These are phyloP conservation scores for Drosophila recens DNA, from an alignment of 2,888 invertebrate genomes.

Conservation along the genomic window DNA sequence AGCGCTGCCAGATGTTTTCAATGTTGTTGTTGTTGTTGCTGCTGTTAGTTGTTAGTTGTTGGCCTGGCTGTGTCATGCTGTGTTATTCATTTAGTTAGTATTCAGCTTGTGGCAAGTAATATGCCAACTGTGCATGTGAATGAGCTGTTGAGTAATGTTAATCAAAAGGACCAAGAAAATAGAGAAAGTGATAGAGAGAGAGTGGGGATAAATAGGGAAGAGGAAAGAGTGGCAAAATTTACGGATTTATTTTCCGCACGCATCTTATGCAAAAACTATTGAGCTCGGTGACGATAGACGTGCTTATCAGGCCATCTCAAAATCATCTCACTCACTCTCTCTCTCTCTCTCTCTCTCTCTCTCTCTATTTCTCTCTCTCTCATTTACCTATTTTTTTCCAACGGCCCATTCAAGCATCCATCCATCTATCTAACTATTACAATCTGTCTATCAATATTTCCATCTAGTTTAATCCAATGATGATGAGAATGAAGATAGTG, in stretches of 20 bases:
- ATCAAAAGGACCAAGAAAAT: conserved; percentile 24
- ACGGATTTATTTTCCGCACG: neutral
- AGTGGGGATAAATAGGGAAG: neutral
- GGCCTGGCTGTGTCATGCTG: conserved; percentile 31
- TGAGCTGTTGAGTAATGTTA: conserved; percentile 36
- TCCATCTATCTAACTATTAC: conserved; percentile 45
- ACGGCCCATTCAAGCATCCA: conserved; percentile 4
- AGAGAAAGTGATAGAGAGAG: neutral
- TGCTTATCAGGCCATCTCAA: conserved; percentile 50
- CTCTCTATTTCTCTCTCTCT: neutral
- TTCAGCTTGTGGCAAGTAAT: conserved; percentile 61
- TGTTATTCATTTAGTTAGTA: conserved; percentile 55
- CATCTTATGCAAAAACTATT: conserved; percentile 16
- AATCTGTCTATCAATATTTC: conserved; percentile 70
- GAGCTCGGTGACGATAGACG: conserved; percentile 28
- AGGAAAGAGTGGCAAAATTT: neutral
- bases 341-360: neutral
- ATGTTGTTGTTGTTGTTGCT: conserved; percentile 19
- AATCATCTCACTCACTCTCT: neutral
- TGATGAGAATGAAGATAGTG: conserved; percentile 15
- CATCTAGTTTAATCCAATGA: conserved; percentile 51
- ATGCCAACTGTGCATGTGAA: conserved; percentile 48
- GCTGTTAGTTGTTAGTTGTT: conserved; percentile 18
- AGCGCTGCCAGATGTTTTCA: conserved; percentile 55
- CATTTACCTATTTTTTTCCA: neutral